These are phyloP conservation scores for Pangasius mekongensis DNA, from an alignment of 2,797 vertebrate genomes.

Conservation along the genomic window DNA sequence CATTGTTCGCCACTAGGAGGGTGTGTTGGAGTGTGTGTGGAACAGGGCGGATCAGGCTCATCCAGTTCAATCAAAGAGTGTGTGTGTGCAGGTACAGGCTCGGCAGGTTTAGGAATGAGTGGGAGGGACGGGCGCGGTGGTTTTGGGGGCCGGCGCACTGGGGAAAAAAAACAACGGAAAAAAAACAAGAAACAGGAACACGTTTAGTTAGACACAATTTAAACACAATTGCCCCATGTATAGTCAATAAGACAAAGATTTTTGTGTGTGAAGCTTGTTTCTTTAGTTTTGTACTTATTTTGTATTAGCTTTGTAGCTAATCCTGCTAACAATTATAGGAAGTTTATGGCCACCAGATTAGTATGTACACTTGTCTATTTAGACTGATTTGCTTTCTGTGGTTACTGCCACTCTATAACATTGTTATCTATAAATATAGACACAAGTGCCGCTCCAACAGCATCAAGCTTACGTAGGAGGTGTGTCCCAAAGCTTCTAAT, in stretches of 20 bases:
- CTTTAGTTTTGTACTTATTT: neutral
- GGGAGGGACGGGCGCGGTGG: conserved; percentile 76
- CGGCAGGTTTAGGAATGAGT: conserved; percentile 34
- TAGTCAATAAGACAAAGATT: too few relatives aligned
- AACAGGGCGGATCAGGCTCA: neutral
- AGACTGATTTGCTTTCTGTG: too few relatives aligned
- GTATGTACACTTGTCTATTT: neutral
- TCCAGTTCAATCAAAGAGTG: conserved; percentile 22
- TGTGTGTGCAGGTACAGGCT: neutral
- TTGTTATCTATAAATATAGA: neutral
- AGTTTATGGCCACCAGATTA: neutral
- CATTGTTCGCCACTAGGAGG: conserved; percentile 18
- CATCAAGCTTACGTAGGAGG: neutral
- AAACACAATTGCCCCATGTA: neutral
- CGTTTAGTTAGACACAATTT: neutral
- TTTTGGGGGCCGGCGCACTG: conserved; percentile 77
- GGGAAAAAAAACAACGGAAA: conserved; percentile 45
- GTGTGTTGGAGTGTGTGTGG: conserved; percentile 15
- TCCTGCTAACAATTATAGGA: neutral
- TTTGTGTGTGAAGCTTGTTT: neutral
- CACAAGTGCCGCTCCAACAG: neutral
- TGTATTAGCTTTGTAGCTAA: neutral
- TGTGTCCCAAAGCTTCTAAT: neutral
- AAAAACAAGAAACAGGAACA: conserved; percentile 39
- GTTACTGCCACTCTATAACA: neutral